Percentiles rank a stretch among this genome's conserved stretches.
Conservation (phyloP, 2,113 vertebrate genomes). For the Catagonus wagneri region DNA sequence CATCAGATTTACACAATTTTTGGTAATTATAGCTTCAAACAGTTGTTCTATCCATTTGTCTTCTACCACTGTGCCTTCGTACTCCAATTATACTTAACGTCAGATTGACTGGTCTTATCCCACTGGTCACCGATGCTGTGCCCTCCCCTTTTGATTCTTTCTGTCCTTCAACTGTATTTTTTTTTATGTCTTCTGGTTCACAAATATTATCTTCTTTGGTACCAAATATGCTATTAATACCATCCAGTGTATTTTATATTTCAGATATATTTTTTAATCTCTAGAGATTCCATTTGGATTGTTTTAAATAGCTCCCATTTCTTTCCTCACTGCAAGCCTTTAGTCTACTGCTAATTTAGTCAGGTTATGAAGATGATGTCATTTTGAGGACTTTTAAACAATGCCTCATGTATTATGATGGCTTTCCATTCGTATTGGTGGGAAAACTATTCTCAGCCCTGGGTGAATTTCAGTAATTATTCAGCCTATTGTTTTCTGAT, state of each 20-base stretch:
- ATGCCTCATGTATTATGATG: neutral
- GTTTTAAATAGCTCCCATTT: neutral
- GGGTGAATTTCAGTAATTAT: neutral
- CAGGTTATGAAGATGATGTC: neutral
- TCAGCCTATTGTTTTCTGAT: neutral
- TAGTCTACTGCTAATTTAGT: constrained; percentile 22
- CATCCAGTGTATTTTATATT: neutral
- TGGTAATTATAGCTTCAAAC: neutral
- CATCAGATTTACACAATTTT: neutral
- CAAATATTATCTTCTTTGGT: neutral
- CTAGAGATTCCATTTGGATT: neutral
- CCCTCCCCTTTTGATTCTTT: neutral
- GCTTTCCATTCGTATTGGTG: neutral
- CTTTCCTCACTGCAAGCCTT: neutral
- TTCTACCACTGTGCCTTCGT: neutral
- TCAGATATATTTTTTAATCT: neutral
- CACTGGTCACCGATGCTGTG: neutral
- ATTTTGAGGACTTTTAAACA: neutral
- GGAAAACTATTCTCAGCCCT: neutral
- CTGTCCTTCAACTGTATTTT: neutral
- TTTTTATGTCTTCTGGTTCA: neutral
- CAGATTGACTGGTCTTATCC: neutral
- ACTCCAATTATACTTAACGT: neutral
- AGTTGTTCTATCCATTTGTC: neutral
- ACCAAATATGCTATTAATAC: neutral